Percentiles rank a stretch among this genome's conserved stretches.
phyloP scores from a whole-genome alignment of 2,888 invertebrate species.

The Phlogophora meticulosa region DNA sequence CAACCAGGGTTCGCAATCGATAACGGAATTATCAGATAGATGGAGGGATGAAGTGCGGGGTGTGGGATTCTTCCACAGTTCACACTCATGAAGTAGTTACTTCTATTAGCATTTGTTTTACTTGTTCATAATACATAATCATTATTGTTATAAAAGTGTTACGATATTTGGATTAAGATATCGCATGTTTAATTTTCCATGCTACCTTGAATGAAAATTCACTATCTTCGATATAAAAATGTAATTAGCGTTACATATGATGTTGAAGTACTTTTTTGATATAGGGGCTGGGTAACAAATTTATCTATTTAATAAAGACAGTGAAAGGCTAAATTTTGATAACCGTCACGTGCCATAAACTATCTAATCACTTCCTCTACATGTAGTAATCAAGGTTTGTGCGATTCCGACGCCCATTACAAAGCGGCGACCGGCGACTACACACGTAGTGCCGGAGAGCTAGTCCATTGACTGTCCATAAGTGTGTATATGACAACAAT shows the following conservation, averaged over 20 bases:
- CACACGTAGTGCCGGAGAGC: neutral
- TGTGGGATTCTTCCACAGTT: too few species aligned
- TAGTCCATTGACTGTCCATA: slow-evolving; percentile 5
- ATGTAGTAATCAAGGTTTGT: slow-evolving; percentile 19
- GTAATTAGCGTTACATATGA: neutral
- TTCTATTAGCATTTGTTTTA: neutral
- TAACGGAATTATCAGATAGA: too few species aligned
- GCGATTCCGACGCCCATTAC: neutral
- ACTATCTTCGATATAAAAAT: slow-evolving; percentile 18
- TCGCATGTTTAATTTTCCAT: neutral
- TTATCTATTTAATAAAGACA: slow-evolving; percentile 24
- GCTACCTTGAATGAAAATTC: slow-evolving; percentile 22
- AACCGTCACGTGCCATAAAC: slow-evolving; percentile 13
- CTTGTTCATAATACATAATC: neutral
- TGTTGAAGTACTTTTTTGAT: slow-evolving; percentile 3
- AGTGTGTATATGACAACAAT: slow-evolving; percentile 7
- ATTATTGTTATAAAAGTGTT: neutral
- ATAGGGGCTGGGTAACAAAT: neutral
- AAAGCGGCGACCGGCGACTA: neutral
- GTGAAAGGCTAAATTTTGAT: slow-evolving; percentile 19
- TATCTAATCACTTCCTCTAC: slow-evolving; percentile 28
- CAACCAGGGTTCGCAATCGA: too few species aligned
- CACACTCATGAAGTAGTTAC: neutral
- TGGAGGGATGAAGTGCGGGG: too few species aligned
- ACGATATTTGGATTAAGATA: neutral